phyloP scores from a whole-genome alignment of 2,888 invertebrate species.

The Idaea straminata region DNA sequence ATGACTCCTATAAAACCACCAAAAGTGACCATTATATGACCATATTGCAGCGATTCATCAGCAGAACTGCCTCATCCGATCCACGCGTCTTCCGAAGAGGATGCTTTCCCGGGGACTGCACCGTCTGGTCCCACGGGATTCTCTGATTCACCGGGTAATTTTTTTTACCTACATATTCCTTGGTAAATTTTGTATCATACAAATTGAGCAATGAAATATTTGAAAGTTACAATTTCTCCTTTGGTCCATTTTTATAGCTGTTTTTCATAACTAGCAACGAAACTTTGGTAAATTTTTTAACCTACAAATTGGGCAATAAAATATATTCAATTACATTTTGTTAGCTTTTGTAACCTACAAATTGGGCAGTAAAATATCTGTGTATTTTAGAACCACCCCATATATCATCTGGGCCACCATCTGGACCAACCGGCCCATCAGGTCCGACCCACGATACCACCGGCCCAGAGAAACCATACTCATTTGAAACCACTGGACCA shows the following conservation, averaged over 20 bases:
- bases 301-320: too few relatives aligned
- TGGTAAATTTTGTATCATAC: too few relatives aligned
- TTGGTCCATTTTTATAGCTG: too few relatives aligned
- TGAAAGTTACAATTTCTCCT: too few relatives aligned
- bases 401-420: background rate
- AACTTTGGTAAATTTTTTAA: too few relatives aligned
- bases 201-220: too few relatives aligned
- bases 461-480: background rate
- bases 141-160: background rate
- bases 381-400: background rate
- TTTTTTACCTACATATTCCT: background rate
- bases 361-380: too few relatives aligned
- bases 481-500: background rate
- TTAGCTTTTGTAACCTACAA: too few relatives aligned
- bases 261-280: too few relatives aligned
- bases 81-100: conserved; percentile 31
- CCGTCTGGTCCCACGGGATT: conserved; percentile 7
- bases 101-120: conserved; percentile 30
- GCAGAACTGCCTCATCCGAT: conserved; percentile 58
- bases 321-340: too few relatives aligned
- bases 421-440: background rate
- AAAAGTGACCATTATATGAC: background rate
- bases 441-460: background rate
- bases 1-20: background rate
- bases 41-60: conserved; percentile 47